phyloP scores from a whole-genome alignment of 2,888 invertebrate species.

The Rotaria magnacalcarata region DNA sequence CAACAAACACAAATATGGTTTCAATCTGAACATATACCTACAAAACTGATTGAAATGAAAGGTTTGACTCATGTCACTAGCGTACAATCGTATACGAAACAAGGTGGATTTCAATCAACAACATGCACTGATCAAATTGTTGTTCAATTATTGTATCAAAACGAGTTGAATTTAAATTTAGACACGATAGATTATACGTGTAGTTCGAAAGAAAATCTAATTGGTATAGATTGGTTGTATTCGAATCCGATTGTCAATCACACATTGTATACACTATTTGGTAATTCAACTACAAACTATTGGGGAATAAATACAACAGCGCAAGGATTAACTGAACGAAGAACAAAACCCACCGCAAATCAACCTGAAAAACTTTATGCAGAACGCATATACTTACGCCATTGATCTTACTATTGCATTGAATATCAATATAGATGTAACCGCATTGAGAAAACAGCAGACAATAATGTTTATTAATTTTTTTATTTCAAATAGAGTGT shows the following conservation, averaged over 20 bases:
- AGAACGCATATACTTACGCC: no score
- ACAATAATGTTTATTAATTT: no score
- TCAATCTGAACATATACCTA: neutral
- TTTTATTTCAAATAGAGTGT: no score
- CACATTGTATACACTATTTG: neutral
- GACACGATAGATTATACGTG: neutral
- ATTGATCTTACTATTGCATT: no score
- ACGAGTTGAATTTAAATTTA: neutral
- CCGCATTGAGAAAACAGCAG: no score
- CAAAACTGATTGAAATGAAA: slow-evolving; percentile 24
- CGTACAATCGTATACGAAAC: neutral
- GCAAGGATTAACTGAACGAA: no score
- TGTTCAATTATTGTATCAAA: slow-evolving; percentile 25
- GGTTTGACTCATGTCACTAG: neutral
- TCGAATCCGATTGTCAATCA: neutral
- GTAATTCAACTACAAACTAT: neutral
- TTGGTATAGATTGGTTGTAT: slow-evolving; percentile 33
- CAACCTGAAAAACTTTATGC: no score
- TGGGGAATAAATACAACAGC: neutral
- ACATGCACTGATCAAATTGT: slow-evolving; percentile 10
- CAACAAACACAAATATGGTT: neutral
- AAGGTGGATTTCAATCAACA: neutral
- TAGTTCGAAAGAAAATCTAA: slow-evolving; percentile 8
- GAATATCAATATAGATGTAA: no score
- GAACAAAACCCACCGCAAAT: no score